phyloP scores from a whole-genome alignment of 2,113 vertebrate species.

The Eclectus roratus region DNA sequence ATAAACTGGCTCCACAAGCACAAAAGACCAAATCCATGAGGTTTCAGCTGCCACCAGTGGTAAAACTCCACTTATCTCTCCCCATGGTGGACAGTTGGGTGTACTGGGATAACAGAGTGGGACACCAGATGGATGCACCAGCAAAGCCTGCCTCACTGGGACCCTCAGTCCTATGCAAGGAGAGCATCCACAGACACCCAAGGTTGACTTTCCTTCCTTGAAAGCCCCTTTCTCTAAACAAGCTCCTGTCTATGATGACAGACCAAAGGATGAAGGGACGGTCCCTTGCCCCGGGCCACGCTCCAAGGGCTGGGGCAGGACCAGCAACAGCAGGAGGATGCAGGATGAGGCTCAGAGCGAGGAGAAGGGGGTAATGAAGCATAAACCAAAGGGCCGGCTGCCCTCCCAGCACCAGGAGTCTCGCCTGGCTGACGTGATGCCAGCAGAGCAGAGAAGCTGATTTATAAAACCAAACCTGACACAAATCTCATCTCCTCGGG shows the following conservation, averaged over 20 bases:
- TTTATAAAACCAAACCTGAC: constrained; percentile 61
- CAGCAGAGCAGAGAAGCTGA: constrained; percentile 33
- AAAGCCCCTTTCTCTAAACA: background rate
- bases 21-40: background rate
- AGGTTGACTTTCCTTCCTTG: background rate
- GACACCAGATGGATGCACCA: background rate
- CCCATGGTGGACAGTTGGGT: background rate
- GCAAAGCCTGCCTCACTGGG: background rate
- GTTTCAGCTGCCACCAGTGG: background rate
- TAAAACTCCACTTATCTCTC: background rate
- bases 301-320: background rate
- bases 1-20: background rate
- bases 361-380: background rate
- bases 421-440: background rate
- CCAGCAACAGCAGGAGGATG: background rate
- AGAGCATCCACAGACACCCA: background rate
- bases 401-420: background rate
- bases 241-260: background rate
- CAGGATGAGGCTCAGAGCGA: background rate
- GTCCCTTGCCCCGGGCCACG: background rate
- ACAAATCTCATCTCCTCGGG: constrained; percentile 65
- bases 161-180: background rate
- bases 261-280: background rate
- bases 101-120: background rate
- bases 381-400: background rate